Conservation (phyloP, 2,797 vertebrate species). For the Xenopus petersii region DNA sequence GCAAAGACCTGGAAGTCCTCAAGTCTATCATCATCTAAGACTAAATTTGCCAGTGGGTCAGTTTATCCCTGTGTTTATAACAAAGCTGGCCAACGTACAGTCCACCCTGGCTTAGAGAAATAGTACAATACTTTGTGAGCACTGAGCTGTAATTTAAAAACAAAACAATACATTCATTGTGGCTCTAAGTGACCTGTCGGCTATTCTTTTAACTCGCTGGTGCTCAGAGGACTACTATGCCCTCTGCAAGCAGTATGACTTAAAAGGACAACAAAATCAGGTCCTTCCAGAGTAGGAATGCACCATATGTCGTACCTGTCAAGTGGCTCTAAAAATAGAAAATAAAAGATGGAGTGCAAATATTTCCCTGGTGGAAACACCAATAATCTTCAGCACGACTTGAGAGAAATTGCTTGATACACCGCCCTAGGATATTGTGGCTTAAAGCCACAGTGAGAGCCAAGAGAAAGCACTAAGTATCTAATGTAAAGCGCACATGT, state of each 20-base stretch:
- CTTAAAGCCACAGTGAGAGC: constrained; percentile 28
- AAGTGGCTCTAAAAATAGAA: not conserved
- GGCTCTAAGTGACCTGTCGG: not conserved
- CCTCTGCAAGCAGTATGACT: not conserved
- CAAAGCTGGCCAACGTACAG: no score
- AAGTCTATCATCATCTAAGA: no score
- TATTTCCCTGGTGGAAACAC: constrained; percentile 55
- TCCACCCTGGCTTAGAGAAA: no score
- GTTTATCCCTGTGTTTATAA: no score
- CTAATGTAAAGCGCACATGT: constrained; percentile 38
- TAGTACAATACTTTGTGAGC: no score
- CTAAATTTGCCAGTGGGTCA: no score
- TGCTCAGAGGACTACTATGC: not conserved
- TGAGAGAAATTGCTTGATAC: constrained; percentile 53
- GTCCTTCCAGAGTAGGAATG: not conserved
- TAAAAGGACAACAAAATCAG: not conserved
- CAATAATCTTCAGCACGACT: constrained; percentile 54
- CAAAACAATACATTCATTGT: no score
- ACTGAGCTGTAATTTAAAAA: no score
- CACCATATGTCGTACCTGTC: constrained; percentile 22
- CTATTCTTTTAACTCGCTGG: not conserved
- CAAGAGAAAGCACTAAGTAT: not conserved
- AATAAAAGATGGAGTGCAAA: constrained; percentile 16
- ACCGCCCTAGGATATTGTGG: constrained; percentile 51
- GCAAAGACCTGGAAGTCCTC: no score